Conservation (phyloP, 2,888 invertebrate species). For the Eupithecia centaureata region DNA sequence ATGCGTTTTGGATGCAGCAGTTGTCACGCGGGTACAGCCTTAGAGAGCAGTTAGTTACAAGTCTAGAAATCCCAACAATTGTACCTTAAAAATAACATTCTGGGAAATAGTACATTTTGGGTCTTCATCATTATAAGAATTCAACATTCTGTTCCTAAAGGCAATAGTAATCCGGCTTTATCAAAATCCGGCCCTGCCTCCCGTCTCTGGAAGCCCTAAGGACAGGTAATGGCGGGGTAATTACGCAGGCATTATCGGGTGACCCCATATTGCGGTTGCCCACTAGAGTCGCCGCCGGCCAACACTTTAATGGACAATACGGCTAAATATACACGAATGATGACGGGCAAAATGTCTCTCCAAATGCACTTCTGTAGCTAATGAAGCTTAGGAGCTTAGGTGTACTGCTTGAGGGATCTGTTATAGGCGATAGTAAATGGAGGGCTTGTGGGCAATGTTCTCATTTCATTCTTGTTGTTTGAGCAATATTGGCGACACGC, state of each 20-base stretch:
- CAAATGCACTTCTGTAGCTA: constrained; percentile 6
- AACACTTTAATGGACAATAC: constrained; percentile 57
- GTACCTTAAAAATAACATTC: too few relatives aligned
- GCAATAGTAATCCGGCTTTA: not conserved
- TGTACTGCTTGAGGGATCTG: constrained; percentile 8
- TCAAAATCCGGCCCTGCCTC: constrained; percentile 11
- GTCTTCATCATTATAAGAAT: too few relatives aligned
- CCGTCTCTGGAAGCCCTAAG: constrained; percentile 36
- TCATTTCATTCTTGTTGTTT: not conserved
- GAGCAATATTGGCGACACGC: constrained; percentile 2
- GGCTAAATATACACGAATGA: constrained; percentile 52
- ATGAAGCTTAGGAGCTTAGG: constrained; percentile 3
- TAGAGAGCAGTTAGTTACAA: too few relatives aligned
- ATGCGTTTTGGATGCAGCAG: constrained; percentile 68
- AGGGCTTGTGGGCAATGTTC: not conserved
- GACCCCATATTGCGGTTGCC: constrained; percentile 79
- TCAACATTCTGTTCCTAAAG: too few relatives aligned
- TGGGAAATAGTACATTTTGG: too few relatives aligned
- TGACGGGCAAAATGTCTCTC: constrained; percentile 47
- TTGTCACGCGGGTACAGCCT: too few relatives aligned
- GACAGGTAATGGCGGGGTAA: constrained; percentile 72
- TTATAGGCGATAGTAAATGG: not conserved
- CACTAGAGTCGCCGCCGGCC: constrained; percentile 54
- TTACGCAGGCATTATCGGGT: constrained; percentile 79
- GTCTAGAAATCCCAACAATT: not conserved